phyloP scores from a whole-genome alignment of 2,888 invertebrate species.

The Gibbula magus region DNA sequence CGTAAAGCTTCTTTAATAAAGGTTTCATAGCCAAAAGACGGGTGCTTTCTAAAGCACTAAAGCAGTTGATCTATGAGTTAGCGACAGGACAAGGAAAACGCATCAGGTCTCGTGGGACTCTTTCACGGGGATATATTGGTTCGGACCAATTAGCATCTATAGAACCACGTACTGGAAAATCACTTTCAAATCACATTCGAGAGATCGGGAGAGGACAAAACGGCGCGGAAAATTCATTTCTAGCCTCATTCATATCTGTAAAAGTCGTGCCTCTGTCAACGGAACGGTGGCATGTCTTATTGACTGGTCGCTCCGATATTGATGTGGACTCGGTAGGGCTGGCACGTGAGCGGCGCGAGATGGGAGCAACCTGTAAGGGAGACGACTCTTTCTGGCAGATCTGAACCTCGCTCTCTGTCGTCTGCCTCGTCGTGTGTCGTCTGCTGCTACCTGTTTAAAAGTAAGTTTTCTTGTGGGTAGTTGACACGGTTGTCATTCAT shows the following conservation, averaged over 20 bases:
- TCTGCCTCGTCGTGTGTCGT: neutral
- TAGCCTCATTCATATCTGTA: conserved; percentile 11
- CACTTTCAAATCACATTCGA: conserved; percentile 11
- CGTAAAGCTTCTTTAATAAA: neutral
- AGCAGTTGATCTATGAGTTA: neutral
- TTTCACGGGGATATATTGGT: neutral
- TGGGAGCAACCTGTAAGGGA: neutral
- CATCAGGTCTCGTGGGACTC: neutral
- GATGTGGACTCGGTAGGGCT: neutral
- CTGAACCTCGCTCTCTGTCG: neutral
- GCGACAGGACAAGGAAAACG: conserved; percentile 3
- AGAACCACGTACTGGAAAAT: neutral
- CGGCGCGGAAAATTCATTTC: conserved; percentile 13
- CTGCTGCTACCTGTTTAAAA: neutral
- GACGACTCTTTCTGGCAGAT: neutral
- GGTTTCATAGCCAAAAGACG: neutral
- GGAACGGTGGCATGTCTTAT: neutral
- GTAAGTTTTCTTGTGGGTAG: too few species aligned
- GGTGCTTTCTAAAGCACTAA: neutral
- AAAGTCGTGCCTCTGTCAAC: conserved; percentile 3
- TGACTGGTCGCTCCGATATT: neutral
- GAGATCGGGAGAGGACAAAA: neutral
- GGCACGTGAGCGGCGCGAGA: neutral
- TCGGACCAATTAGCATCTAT: conserved; percentile 13
- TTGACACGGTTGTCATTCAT: too few species aligned